Conservation (phyloP, 64 coral and sea anemone species). For the Dendrophyllia cribrosa region DNA sequence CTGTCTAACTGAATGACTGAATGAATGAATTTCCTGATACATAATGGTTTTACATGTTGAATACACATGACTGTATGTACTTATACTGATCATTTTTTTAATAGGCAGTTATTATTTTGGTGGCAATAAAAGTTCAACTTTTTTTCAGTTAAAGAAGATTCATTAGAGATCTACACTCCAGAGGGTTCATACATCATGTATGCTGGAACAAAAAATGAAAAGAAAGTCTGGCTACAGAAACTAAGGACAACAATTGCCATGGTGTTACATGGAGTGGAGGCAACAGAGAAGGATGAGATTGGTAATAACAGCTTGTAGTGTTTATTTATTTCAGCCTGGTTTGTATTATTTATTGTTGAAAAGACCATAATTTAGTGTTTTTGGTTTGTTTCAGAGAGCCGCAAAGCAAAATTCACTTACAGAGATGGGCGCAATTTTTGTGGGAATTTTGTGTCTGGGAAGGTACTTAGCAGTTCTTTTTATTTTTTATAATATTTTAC, state of each 20-base stretch:
- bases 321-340: not conserved
- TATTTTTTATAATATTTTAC: too few relatives aligned
- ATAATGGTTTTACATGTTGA: too few relatives aligned
- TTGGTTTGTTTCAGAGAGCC: conserved; percentile 52
- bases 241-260: conserved; percentile 79
- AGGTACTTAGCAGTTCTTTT: conserved; percentile 42
- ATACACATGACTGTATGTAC: too few relatives aligned
- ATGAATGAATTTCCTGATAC: too few relatives aligned
- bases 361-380: not conserved
- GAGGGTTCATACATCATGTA: conserved; percentile 93
- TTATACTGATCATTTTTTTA: too few relatives aligned
- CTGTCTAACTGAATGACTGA: too few relatives aligned
- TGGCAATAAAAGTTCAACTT: too few relatives aligned
- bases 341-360: too few relatives aligned
- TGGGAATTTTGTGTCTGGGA: conserved; percentile 87
- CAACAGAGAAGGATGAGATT: conserved; percentile 84
- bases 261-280: conserved; percentile 80
- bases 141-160: conserved; percentile 81
- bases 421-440: conserved; percentile 88
- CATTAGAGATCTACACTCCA: conserved; percentile 93
- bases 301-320: conserved; percentile 35
- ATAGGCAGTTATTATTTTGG: too few relatives aligned
- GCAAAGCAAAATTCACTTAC: conserved; percentile 85
- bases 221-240: conserved; percentile 92
- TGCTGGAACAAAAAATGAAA: conserved; percentile 82